A percentile compares a stretch with the other conserved stretches of the same genome.
These are phyloP conservation scores for Leptopilina drosophilae DNA, from an alignment of 2,888 invertebrate genomes.

Conservation along the genomic window DNA sequence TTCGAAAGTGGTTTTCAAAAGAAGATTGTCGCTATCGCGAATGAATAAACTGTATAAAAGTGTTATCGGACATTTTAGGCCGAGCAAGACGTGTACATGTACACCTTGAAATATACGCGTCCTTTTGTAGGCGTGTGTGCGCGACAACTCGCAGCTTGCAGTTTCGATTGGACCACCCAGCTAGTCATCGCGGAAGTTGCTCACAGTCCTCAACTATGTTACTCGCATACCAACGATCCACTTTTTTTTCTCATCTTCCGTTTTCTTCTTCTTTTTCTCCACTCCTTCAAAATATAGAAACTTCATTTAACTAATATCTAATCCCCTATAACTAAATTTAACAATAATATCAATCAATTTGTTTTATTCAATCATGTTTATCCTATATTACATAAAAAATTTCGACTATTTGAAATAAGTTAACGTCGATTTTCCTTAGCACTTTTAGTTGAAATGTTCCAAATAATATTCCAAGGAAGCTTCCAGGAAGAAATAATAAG, in stretches of 20 bases:
- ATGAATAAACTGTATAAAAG: constrained; percentile 38
- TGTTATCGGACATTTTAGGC: constrained; percentile 37
- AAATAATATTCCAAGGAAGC: too few relatives aligned
- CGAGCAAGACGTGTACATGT: constrained; percentile 28
- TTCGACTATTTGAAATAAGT: too few relatives aligned
- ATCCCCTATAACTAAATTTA: too few relatives aligned
- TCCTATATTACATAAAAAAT: too few relatives aligned
- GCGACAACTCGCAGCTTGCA: constrained; percentile 39
- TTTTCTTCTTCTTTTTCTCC: not conserved
- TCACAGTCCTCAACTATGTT: constrained; percentile 24
- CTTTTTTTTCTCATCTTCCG: not conserved
- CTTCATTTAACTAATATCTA: too few relatives aligned
- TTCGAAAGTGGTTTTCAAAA: not conserved
- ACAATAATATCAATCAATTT: too few relatives aligned
- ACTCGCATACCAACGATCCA: constrained; percentile 16
- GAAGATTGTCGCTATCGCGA: constrained; percentile 14
- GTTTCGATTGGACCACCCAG: constrained; percentile 41
- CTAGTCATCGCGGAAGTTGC: constrained; percentile 38
- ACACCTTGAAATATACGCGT: constrained; percentile 23
- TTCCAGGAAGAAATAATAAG: too few relatives aligned
- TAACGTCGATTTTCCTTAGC: too few relatives aligned
- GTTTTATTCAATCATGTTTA: too few relatives aligned
- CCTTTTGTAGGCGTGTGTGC: constrained; percentile 29
- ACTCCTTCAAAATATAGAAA: too few relatives aligned
- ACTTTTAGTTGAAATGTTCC: too few relatives aligned